Conservation (phyloP, 2,888 invertebrate species). For the Rambutsinella grinnellia region DNA sequence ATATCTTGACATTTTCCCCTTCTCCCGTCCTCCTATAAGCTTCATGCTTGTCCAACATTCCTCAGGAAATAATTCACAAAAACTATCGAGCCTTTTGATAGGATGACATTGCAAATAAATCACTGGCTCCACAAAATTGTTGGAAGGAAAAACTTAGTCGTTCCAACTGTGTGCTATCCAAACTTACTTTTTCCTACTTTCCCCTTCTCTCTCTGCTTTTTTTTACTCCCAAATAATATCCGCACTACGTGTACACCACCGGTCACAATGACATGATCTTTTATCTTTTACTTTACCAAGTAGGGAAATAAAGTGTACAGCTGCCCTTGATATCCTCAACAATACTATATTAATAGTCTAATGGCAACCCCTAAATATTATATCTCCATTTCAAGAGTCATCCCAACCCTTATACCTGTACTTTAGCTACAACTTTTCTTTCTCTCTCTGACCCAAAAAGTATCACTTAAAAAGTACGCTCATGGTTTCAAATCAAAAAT, state of each 20-base stretch:
- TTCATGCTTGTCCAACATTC: slow-evolving; percentile 49
- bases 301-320: neutral
- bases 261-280: slow-evolving; percentile 47
- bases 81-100: slow-evolving; percentile 63
- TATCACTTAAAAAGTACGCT: too few species aligned
- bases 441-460: too few species aligned
- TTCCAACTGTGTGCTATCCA: too few species aligned
- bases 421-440: too few species aligned
- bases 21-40: slow-evolving; percentile 28
- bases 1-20: slow-evolving; percentile 51
- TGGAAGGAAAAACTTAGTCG: too few species aligned
- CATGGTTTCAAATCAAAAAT: too few species aligned
- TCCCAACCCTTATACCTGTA: too few species aligned
- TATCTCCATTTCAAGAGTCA: too few species aligned
- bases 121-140: slow-evolving; percentile 62
- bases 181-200: slow-evolving; percentile 14
- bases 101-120: slow-evolving; percentile 63
- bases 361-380: too few species aligned
- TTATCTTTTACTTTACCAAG: slow-evolving; percentile 1
- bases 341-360: too few species aligned
- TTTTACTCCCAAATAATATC: slow-evolving; percentile 4
- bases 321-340: slow-evolving; percentile 41
- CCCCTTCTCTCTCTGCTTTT: slow-evolving; percentile 1
- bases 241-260: slow-evolving; percentile 4
- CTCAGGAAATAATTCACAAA: slow-evolving; percentile 62